Conservation (phyloP, 2,797 vertebrate species). For the Arrhamphus sclerolepis region DNA sequence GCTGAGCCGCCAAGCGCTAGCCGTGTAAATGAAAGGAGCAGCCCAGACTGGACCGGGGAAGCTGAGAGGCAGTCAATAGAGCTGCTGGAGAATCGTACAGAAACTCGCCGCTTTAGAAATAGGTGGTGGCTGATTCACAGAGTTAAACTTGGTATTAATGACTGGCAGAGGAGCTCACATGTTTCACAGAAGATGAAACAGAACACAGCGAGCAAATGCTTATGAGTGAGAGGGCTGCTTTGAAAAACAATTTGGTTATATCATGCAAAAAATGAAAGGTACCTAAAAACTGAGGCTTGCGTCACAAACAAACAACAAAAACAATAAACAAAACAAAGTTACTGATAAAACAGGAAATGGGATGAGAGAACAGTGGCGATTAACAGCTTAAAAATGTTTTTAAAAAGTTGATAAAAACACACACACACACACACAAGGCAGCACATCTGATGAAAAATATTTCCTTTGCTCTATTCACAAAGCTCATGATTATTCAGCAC, state of each 20-base stretch:
- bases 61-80: conserved; percentile 66
- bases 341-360: no score
- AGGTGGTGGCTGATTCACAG: conserved; percentile 37
- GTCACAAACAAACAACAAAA: no score
- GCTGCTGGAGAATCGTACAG: conserved; percentile 60
- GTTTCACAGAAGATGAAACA: not conserved
- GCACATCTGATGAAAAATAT: no score
- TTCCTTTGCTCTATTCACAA: no score
- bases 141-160: conserved; percentile 44
- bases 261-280: no score
- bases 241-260: conserved; percentile 4
- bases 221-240: not conserved
- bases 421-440: no score
- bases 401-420: no score
- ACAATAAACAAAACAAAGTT: no score
- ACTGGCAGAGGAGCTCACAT: conserved; percentile 16
- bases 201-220: conserved; percentile 4
- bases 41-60: conserved; percentile 58
- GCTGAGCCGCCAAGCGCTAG: conserved; percentile 63
- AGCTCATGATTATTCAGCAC: not conserved
- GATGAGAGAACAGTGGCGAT: no score
- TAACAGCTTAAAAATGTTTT: no score
- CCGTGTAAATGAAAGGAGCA: conserved; percentile 75
- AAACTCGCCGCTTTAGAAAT: conserved; percentile 42
- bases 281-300: no score